These are phyloP conservation scores for Drosophila engyochracea DNA, from an alignment of 2,888 invertebrate species.

Conservation along the genomic window DNA sequence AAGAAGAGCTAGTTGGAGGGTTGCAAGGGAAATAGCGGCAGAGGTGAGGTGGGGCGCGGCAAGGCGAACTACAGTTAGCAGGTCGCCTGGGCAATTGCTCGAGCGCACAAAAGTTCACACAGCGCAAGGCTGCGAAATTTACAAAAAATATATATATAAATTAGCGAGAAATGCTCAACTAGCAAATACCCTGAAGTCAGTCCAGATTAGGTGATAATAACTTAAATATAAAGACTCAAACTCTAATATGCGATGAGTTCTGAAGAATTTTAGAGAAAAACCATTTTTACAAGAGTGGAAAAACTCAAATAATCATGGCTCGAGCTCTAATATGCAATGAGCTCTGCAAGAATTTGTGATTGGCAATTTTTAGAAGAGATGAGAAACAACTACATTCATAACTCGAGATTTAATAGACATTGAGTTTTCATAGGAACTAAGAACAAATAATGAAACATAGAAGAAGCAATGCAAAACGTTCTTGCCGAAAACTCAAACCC, in stretches of 20 bases:
- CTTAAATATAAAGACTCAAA: not conserved
- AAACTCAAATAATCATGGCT: fast-evolving
- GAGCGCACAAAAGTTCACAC: conserved; percentile 62
- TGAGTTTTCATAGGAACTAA: not conserved
- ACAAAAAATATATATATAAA: conserved; percentile 6
- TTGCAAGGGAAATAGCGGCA: conserved; percentile 1
- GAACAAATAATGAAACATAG: not conserved
- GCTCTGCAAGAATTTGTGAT: not conserved
- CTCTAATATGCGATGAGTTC: not conserved
- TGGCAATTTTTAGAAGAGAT: too few relatives aligned
- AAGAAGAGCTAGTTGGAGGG: conserved; percentile 61
- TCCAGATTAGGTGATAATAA: not conserved
- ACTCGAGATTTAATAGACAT: not conserved
- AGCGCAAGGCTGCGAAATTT: conserved; percentile 29
- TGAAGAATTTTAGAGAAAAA: not conserved
- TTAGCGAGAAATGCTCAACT: not conserved
- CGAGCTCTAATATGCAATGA: not conserved
- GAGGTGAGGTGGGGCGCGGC: not conserved
- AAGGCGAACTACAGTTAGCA: conserved; percentile 38
- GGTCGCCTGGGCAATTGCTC: conserved; percentile 61
- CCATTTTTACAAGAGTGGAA: not conserved
- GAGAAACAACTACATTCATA: not conserved
- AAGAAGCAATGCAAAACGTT: not conserved
- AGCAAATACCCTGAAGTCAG: conserved; percentile 6
- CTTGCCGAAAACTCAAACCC: not conserved